Evolutionary conservation across 2,888 invertebrate species (phyloP).

Genomic region (Aleiodes leptofemur): DNA sequence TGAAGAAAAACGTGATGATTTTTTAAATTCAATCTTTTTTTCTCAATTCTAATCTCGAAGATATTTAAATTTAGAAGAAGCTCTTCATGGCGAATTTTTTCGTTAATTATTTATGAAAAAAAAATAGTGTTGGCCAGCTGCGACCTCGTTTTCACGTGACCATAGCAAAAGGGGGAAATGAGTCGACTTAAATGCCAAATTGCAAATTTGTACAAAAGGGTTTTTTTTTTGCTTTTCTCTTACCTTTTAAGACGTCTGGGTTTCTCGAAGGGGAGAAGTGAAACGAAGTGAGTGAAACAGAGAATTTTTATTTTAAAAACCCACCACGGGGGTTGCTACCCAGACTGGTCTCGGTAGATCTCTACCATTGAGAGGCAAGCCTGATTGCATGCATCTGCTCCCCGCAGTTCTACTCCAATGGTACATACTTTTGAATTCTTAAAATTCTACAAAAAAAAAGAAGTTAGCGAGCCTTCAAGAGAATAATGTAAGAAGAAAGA

Average conservation of each 20-base stretch:
- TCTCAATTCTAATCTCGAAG: background rate
- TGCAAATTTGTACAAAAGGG: constrained; percentile 61
- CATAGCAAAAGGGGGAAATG: constrained; percentile 22
- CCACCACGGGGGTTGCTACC: constrained; percentile 45
- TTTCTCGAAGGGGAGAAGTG: constrained; percentile 39
- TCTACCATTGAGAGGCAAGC: constrained; percentile 56
- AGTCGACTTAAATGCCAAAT: constrained; percentile 54
- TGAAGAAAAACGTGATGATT: constrained; percentile 1
- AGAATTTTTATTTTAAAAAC: constrained; percentile 41
- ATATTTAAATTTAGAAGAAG: background rate
- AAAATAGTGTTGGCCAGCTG: constrained; percentile 32
- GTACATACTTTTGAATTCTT: constrained; percentile 25
- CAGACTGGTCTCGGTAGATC: constrained; percentile 63
- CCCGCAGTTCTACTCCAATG: constrained; percentile 12
- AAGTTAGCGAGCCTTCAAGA: constrained; percentile 21
- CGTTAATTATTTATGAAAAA: background rate
- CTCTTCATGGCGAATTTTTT: too few species aligned
- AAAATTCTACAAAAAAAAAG: constrained; percentile 3
- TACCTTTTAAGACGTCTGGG: constrained; percentile 42
- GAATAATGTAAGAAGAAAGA: constrained; percentile 5
- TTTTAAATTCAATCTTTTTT: background rate
- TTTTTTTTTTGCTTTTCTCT: constrained; percentile 39
- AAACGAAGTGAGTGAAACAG: constrained; percentile 23
- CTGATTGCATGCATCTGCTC: constrained; percentile 69
- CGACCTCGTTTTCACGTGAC: constrained; percentile 20